A percentile compares a stretch with the other conserved stretches of the same genome.
These are phyloP conservation scores for Vicugna pacos DNA, from an alignment of 2,113 vertebrate species.

Conservation along the genomic window DNA sequence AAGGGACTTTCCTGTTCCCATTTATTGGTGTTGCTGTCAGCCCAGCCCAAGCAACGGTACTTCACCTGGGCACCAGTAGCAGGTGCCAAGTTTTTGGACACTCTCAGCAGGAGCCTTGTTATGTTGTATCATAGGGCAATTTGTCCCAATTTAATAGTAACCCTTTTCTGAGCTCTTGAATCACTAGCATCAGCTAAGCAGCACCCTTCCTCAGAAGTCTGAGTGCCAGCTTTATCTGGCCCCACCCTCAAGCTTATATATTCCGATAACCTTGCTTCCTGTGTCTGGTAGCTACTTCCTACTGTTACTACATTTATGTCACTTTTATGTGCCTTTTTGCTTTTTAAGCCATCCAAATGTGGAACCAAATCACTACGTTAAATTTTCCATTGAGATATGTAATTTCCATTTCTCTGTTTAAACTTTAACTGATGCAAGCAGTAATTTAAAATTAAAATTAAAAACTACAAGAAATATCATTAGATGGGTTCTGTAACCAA, in stretches of 20 bases:
- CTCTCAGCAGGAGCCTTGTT: not conserved
- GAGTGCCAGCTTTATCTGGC: not conserved
- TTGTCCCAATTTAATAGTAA: too few relatives aligned
- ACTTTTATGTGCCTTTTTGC: not conserved
- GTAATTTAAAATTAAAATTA: constrained; percentile 4
- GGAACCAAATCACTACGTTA: not conserved
- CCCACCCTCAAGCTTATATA: not conserved
- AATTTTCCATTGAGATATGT: not conserved
- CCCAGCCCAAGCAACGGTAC: not conserved
- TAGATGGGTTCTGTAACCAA: not conserved
- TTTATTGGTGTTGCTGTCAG: not conserved
- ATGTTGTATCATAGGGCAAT: not conserved
- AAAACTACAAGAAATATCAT: not conserved
- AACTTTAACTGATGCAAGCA: not conserved
- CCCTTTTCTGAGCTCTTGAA: not conserved
- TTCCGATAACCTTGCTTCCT: not conserved
- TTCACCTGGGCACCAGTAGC: not conserved
- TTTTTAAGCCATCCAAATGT: not conserved
- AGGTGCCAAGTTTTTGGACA: not conserved
- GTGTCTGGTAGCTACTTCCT: not conserved
- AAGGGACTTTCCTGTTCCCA: not conserved
- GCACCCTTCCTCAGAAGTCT: not conserved
- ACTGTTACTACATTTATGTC: not conserved
- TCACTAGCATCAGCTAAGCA: not conserved
- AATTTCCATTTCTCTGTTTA: not conserved